phyloP scores from a whole-genome alignment of 2,888 invertebrate species.

The Dasysyrphus albostriatus region DNA sequence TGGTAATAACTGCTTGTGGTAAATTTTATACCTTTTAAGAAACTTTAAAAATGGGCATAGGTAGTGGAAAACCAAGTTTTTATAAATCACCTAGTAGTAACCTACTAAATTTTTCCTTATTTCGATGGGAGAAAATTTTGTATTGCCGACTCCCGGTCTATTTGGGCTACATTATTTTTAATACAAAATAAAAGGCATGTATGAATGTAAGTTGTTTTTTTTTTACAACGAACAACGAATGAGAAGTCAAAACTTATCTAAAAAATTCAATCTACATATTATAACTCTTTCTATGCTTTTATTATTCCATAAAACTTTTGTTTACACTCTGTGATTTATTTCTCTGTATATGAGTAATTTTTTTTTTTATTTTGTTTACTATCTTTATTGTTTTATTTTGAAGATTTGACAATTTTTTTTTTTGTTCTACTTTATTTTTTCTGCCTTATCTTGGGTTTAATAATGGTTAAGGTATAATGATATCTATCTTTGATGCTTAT shows the following conservation, averaged over 20 bases:
- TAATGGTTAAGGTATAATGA: not conserved
- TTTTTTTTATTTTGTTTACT: not conserved
- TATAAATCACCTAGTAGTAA: too few relatives aligned
- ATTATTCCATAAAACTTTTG: not conserved
- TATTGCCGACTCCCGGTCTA: too few relatives aligned
- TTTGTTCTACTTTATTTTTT: not conserved
- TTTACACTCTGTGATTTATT: constrained; percentile 13
- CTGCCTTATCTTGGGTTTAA: not conserved
- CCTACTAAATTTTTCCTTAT: too few relatives aligned
- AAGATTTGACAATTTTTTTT: constrained; percentile 1
- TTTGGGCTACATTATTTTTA: too few relatives aligned
- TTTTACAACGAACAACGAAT: not conserved
- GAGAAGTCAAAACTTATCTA: not conserved
- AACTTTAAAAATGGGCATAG: too few relatives aligned
- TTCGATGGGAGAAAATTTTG: too few relatives aligned
- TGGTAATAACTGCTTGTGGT: too few relatives aligned
- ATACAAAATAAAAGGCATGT: not conserved
- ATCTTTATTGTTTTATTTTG: not conserved
- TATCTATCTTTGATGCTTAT: not conserved
- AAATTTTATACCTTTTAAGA: too few relatives aligned
- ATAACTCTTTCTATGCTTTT: not conserved
- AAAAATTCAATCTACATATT: constrained; percentile 4
- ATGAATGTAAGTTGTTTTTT: not conserved
- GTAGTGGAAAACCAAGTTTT: too few relatives aligned
- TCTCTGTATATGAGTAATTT: not conserved